phyloP scores from a whole-genome alignment of 2,888 invertebrate genomes.

The Criorhina ranunculi region DNA sequence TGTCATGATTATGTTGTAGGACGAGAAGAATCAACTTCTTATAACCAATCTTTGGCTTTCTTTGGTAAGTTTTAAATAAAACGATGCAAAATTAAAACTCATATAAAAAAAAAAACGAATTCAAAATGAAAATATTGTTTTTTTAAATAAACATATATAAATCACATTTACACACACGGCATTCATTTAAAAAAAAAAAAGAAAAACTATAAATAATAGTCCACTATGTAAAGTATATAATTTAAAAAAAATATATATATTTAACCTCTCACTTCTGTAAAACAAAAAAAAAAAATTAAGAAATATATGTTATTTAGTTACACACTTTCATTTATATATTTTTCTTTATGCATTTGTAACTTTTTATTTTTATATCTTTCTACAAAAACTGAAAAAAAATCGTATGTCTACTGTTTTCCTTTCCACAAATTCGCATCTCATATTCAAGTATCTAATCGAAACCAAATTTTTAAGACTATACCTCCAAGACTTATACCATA shows the following conservation, averaged over 20 bases:
- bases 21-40: slow-evolving; percentile 98
- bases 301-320: slow-evolving; percentile 4
- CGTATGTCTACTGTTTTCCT: slow-evolving; percentile 34
- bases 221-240: slow-evolving; percentile 42
- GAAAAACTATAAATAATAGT: slow-evolving; percentile 35
- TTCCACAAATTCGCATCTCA: slow-evolving; percentile 27
- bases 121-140: slow-evolving; percentile 55
- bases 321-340: slow-evolving; percentile 30
- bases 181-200: slow-evolving; percentile 65
- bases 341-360: slow-evolving; percentile 47
- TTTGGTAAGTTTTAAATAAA: slow-evolving; percentile 91
- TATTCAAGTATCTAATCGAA: slow-evolving; percentile 6
- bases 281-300: slow-evolving; percentile 20
- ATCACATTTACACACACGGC: slow-evolving; percentile 80
- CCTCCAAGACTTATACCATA: slow-evolving; percentile 12
- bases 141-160: slow-evolving; percentile 46
- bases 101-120: slow-evolving; percentile 67
- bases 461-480: slow-evolving; percentile 11
- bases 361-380: slow-evolving; percentile 20
- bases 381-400: slow-evolving; percentile 9
- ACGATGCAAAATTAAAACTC: slow-evolving; percentile 82
- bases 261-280: slow-evolving; percentile 36
- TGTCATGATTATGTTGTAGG: slow-evolving; percentile 87
- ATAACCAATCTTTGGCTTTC: slow-evolving; percentile 98
- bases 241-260: slow-evolving; percentile 10